These are phyloP conservation scores for Pseudomugil gertrudae DNA, from an alignment of 2,797 vertebrate species.

Conservation along the genomic window DNA sequence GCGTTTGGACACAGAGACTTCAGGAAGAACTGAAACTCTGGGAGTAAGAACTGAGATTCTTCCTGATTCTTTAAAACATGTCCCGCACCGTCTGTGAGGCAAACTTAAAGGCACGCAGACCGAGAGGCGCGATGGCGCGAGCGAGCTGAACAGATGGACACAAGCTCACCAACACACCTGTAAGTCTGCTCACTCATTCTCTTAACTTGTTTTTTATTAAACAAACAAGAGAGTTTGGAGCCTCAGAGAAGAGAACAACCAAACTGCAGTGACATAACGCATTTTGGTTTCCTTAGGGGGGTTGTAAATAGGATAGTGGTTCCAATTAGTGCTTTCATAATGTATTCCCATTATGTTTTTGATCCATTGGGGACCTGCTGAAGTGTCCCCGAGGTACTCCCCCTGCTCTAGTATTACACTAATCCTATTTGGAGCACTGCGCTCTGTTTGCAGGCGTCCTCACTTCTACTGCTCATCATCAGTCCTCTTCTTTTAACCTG, in stretches of 20 bases:
- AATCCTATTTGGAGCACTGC: neutral
- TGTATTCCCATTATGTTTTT: neutral
- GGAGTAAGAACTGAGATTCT: neutral
- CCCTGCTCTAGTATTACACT: neutral
- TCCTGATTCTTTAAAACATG: slow-evolving; percentile 9
- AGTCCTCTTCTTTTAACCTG: slow-evolving; percentile 1
- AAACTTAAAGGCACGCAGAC: slow-evolving; percentile 61
- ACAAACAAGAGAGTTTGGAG: neutral
- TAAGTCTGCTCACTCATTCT: slow-evolving; percentile 51
- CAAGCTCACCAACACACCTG: slow-evolving; percentile 47
- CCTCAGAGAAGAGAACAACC: neutral
- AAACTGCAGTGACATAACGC: neutral
- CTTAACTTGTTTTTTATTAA: neutral
- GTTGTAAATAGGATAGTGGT: neutral
- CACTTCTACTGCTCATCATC: neutral
- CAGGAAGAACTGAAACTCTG: neutral
- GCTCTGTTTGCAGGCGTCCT: neutral
- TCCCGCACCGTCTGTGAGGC: slow-evolving; percentile 45
- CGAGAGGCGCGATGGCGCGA: slow-evolving; percentile 21
- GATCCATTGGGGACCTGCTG: neutral
- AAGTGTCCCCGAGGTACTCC: neutral
- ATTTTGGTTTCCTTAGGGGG: neutral
- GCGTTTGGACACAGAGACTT: slow-evolving; percentile 31
- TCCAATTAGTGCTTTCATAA: neutral
- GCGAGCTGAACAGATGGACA: slow-evolving; percentile 59